These are phyloP conservation scores for Zosterops borbonicus DNA, from an alignment of 2,113 vertebrate species.

Conservation along the genomic window DNA sequence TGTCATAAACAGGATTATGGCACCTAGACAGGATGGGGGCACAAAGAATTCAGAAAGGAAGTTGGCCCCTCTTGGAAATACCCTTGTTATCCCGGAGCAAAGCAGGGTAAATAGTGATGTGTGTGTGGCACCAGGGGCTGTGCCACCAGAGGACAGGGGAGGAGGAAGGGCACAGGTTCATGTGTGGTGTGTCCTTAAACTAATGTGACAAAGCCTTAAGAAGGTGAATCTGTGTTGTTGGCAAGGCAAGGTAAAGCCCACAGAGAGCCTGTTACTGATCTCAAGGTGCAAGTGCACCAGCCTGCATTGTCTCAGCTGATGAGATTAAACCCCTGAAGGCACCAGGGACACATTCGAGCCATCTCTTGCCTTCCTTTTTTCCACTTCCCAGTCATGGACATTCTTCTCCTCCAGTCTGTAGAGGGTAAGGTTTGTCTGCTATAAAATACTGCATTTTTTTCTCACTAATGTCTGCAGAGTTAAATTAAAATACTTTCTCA, in stretches of 20 bases:
- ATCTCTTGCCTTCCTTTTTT: background rate
- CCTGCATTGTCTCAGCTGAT: background rate
- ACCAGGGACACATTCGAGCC: background rate
- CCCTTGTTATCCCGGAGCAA: rapidly evolving
- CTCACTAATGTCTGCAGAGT: background rate
- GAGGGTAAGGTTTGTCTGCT: background rate
- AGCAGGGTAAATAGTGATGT: background rate
- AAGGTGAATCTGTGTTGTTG: background rate
- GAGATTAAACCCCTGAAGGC: background rate
- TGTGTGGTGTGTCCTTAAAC: background rate
- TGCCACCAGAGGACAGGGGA: background rate
- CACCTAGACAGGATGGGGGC: background rate
- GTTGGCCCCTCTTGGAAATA: background rate
- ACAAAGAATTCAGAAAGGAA: background rate
- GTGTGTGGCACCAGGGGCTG: background rate
- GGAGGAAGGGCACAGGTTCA: background rate
- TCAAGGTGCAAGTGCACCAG: background rate
- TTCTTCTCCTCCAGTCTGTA: background rate
- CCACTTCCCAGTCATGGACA: background rate
- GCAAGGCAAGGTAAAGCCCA: background rate
- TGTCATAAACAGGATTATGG: background rate
- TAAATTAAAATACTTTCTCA: background rate
- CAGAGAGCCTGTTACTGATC: background rate
- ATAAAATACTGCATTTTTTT: background rate
- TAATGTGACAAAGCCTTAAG: background rate